phyloP scores from a whole-genome alignment of 2,888 invertebrate genomes.

The Drosophila longiperda region DNA sequence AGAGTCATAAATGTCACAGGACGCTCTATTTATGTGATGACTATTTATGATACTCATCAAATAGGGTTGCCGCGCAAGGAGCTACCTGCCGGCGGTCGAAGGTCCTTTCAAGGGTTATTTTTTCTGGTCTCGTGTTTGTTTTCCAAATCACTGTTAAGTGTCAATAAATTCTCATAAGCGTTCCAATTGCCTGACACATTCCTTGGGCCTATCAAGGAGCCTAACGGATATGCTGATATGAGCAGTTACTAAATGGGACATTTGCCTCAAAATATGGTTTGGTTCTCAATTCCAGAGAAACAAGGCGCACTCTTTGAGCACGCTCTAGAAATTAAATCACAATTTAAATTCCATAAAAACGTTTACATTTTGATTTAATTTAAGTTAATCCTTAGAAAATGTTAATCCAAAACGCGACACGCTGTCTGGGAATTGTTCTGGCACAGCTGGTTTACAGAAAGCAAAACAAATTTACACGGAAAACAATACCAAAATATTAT shows the following conservation, averaged over 20 bases:
- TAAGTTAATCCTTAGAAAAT: conserved; percentile 22
- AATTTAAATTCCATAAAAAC: conserved; percentile 2
- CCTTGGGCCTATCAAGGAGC: conserved; percentile 37
- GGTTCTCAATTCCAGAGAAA: conserved; percentile 40
- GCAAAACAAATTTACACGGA: conserved; percentile 44
- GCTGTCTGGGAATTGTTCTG: conserved; percentile 35
- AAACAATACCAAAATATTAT: conserved; percentile 41
- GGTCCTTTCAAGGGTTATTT: conserved; percentile 16
- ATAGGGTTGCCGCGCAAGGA: conserved; percentile 8
- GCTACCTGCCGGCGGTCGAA: conserved; percentile 37
- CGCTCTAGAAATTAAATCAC: conserved; percentile 13
- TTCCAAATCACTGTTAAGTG: conserved; percentile 63
- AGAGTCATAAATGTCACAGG: conserved; percentile 81
- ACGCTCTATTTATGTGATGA: conserved; percentile 81
- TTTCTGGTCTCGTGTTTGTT: conserved; percentile 37
- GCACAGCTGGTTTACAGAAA: conserved; percentile 25
- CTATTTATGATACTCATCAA: conserved; percentile 77
- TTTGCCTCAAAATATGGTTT: conserved; percentile 61
- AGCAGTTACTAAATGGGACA: conserved; percentile 1
- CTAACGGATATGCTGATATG: conserved; percentile 56
- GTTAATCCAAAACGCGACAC: conserved; percentile 37
- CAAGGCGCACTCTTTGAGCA: conserved; percentile 11
- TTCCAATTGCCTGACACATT: conserved; percentile 71
- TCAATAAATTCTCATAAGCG: conserved; percentile 76
- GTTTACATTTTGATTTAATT: not conserved